Base-by-base conservation (phyloP, 2,888 invertebrate species). In the Ceriagrion tenellum region DNA sequence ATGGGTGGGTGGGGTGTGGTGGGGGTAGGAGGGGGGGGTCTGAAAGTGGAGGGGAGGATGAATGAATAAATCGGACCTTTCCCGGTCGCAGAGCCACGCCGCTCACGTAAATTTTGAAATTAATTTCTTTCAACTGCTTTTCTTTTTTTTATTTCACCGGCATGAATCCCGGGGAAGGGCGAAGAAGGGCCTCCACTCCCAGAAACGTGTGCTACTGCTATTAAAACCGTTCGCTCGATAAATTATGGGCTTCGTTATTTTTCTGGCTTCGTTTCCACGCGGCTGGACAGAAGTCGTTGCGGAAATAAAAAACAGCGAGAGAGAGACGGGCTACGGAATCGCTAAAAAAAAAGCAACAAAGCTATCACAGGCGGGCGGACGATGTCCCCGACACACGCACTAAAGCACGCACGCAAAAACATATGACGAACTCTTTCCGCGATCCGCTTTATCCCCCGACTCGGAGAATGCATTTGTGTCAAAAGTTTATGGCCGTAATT, bases 221-320 rank as follows among this genome's bases (percentile, higher is more conserved):
- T 69, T 69, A 69, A 69, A 69, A 69, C 69, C 69, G n/a, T 69
- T 69, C 69, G 69, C 69, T 69, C 69, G 69, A 69, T 69, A 69
- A 69, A 69, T 69, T 69, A 69, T n/a, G 69, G 69, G 69, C 26
- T n/a, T 26, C n/a, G 69, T 69, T 69, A 69, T 69, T 69, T 69
- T 69, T 69, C 69, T 69, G 26, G n/a, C 12, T 26, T 69, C 26
- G n/a, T 69, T 69, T 69, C n/a, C n/a, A 69, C n/a, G 69, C 26
- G n/a, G n/a, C 69, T 18, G n/a, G 69, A 20, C 69, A 26, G 10
- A 69, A 69, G 69, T n/a, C 26, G n/a, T 12, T 12, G 69, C n/a
- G n/a, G 20, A 26, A 8, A n/a, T n/a, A n/a, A 69, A n/a, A 69
- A n/a, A 69, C n/a, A 13, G n/a, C 10, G n/a, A 23, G n/a, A 69